Evolutionary conservation across 2,888 invertebrate genomes (phyloP), one percentile per base, ranked within the genome.

Genomic region (Asteroscopus sphinx): DNA sequence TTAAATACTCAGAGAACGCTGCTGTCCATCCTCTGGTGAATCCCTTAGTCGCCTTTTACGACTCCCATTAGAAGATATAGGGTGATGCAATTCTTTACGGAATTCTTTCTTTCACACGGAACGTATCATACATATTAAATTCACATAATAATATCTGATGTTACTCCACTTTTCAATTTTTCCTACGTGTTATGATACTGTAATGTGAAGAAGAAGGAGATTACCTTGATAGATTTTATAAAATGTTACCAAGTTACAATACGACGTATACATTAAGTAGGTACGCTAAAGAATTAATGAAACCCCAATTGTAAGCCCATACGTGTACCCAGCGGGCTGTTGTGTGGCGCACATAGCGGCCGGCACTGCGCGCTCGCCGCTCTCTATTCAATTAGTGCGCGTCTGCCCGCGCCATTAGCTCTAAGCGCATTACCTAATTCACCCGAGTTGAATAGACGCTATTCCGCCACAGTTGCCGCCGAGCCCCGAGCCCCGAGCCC

Each of bases 381-480:
- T n/a, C 3, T 47, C 47, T 40, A 15, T 55, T 44, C 44, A 52
- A 36, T 56, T 48, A 64, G 39, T 25, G 46, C 42, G 25, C 41
- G 21, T 44, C 26, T 35, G 25, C 16, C 28, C 28, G 26, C 37
- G 37, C 16, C 25, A 54, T 60, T 46, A 61, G 25, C 35, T 51
- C 25, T 51, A 42, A 55, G 51, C 55, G 32, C 42, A 35, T 46
- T 39, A 48, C 25, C 44, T 48, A 12, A 62, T 51, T 40, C 35
- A n/a, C 13, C 12, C 16, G 13, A 30, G 25, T 47, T 35, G 26
- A 46, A 35, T 30, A 46, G 33, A 12, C 58, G 30, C n/a, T 8
- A 36, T 9, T 11, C 25, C 0, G 15, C 35, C 35, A 13, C 30
- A n/a, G 30, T 21, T 6, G 1, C 17, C 36, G 21, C 36, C 30